Evolutionary conservation across 2,888 invertebrate genomes (phyloP), one percentile per base, ranked within the genome.

Genomic region (Drosophila mercatorum): DNA sequence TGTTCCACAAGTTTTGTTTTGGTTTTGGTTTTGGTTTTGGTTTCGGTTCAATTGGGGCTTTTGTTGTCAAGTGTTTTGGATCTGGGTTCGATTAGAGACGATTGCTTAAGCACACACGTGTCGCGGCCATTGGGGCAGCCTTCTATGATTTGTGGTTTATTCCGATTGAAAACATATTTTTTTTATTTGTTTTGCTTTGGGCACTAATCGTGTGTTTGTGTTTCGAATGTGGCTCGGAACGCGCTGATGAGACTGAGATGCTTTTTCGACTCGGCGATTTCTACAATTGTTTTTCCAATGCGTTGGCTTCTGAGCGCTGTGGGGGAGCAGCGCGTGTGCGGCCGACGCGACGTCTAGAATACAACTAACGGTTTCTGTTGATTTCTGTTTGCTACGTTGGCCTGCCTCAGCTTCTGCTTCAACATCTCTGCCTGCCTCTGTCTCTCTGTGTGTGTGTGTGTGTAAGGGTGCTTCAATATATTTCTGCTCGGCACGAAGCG

Each of bases 341-440:
- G 87, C 92, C 92, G 91, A 91, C 92, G 91, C 93, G 93, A 92
- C 92, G 92, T 92, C 92, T 92, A 92, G 91, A 92, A 92, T 92
- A 90, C 88, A 88, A 90, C 87, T 90, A 83, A 85, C 74, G 83
- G 78, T 89, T 90, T 84, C 78, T 86, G 87, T 89, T 91, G 75
- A 76, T 83, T 85, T 70, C 73, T 79, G 75, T 78, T 75, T 76
- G 14, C 71, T 70, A 67, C 70, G 46, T 70, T 70, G 63, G 65
- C 53, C 68, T 62, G 79, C 66, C 67, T 59, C 81, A 62, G 72
- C 53, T 46, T 41, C 72, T 63, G 58, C 55, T 55, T 64, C 68
- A 66, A 66, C 49, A 59, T 49, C 59, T 59, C 56, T 44, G 43
- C 44, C 14, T 10, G 43, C 3, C 41, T 31, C 12, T 57, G 22